Evolutionary conservation across 2,888 invertebrate genomes (phyloP), one percentile per base, ranked within the genome.

Genomic region (Strigamia transsilvanica): DNA sequence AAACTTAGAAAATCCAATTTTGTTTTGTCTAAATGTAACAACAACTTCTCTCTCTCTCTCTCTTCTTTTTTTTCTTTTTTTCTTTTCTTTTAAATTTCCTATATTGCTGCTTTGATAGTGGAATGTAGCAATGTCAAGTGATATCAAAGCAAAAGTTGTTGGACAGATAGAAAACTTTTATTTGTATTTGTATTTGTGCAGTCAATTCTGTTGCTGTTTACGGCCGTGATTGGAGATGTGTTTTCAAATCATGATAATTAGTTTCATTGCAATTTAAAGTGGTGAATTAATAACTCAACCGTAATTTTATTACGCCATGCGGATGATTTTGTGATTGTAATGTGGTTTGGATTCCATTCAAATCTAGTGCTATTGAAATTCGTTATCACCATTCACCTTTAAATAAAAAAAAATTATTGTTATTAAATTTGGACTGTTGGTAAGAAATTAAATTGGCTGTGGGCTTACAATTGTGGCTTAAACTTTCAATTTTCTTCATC

Each of bases 401-500:
- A n/a, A 46, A 12, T n/a, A 15, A 46, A 15, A 46, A 42, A n/a
- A 46, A 46, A 46, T 42, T n/a, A 13, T 46, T 46, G 13, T 46
- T 46, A 46, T 46, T 38, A 38, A 38, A 56, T 56, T 56, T 56
- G 18, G n/a, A 56, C n/a, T 56, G 38, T 56, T n/a, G n/a, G n/a
- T 56, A 18, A 18, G 18, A 21, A 56, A 56, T 56, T 73, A 73
- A 73, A 12, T 23, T 73, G 32, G 23, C 32, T 73, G 73, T n/a
- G 73, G 73, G 27, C 27, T 27, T 10, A 13, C 5, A 73, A 27
- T 32, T 3, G 23, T 4, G 73, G 23, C n/a, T n/a, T 73, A 73
- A 73, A 73, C 73, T 73, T 73, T 73, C 73, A 73, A 73, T 73
- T 73, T 73, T 73, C 73, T 73, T 73, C 73, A 73, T 73, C 32